Conservation (phyloP, 1,140 invertebrate species). For the Agrypnia vestita region DNA sequence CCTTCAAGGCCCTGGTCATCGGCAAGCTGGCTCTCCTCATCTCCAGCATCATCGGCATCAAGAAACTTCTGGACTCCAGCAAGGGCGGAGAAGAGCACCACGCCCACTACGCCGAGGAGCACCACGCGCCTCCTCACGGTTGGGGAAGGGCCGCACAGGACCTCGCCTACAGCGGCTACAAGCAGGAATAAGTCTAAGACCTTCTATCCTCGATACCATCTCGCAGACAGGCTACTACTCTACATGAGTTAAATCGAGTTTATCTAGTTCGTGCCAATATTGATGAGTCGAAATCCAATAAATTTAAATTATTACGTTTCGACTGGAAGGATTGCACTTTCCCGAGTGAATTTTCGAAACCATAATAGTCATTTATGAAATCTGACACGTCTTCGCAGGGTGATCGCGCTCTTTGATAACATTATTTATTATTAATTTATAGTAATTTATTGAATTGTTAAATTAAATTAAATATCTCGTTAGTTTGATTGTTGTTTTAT, state of each 20-base stretch:
- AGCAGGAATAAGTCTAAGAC: constrained; percentile 62
- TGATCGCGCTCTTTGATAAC: constrained; percentile 9
- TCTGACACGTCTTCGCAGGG: background rate
- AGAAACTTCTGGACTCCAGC: constrained; percentile 84
- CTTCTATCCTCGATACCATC: constrained; percentile 6
- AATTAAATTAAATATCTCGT: constrained; percentile 44
- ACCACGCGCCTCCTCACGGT: constrained; percentile 72
- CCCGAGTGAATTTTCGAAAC: constrained; percentile 26
- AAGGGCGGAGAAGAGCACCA: constrained; percentile 78
- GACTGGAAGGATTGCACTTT: background rate
- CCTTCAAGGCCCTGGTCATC: constrained; percentile 86
- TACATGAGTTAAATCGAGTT: background rate
- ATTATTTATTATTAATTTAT: constrained; percentile 61
- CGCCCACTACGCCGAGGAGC: constrained; percentile 72
- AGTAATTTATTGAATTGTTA: constrained; percentile 60
- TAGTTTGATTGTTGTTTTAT: constrained; percentile 48
- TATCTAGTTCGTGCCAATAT: constrained; percentile 9
- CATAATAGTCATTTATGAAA: constrained; percentile 30
- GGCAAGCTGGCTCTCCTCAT: constrained; percentile 87
- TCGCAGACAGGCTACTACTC: background rate
- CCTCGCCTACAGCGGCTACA: constrained; percentile 78
- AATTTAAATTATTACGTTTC: background rate
- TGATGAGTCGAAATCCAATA: background rate
- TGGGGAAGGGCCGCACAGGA: constrained; percentile 77
- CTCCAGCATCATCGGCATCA: constrained; percentile 82